phyloP scores from a whole-genome alignment of 2,888 invertebrate genomes.

The Drosophila imparisetae region DNA sequence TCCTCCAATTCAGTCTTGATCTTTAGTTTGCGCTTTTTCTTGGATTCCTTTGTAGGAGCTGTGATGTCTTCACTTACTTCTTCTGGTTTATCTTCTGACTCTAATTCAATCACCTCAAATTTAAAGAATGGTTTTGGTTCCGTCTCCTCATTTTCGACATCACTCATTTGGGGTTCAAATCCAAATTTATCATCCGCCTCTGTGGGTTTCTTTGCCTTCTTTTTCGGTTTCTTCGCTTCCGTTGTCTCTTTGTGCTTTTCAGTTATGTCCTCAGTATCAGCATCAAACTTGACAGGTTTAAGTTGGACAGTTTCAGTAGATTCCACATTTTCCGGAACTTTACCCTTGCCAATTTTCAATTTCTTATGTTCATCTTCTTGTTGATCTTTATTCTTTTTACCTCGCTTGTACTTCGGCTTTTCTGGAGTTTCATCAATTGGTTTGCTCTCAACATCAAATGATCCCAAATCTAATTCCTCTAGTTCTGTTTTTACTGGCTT shows the following conservation, averaged over 20 bases:
- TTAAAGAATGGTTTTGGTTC: conserved; percentile 70
- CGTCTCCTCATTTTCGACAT: conserved; percentile 47
- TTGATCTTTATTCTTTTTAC: conserved; percentile 67
- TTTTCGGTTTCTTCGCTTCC: conserved; percentile 60
- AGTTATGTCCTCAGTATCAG: conserved; percentile 24
- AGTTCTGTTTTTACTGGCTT: conserved; percentile 86
- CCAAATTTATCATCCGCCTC: conserved; percentile 52
- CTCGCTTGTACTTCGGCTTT: conserved; percentile 83
- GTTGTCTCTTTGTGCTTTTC: conserved; percentile 38
- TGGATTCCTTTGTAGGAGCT: conserved; percentile 64
- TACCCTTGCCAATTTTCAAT: conserved; percentile 80
- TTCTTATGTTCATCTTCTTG: conserved; percentile 64
- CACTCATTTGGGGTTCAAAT: conserved; percentile 60
- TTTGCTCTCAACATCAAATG: conserved; percentile 71
- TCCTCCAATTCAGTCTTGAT: conserved; percentile 83
- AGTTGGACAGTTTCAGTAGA: conserved; percentile 80
- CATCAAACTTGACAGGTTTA: conserved; percentile 71
- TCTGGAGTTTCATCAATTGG: conserved; percentile 68
- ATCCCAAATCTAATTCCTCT: conserved; percentile 85
- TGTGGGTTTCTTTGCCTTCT: conserved; percentile 60
- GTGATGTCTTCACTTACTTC: conserved; percentile 65
- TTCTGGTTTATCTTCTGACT: conserved; percentile 59
- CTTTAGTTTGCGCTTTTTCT: conserved; percentile 82
- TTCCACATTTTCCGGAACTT: conserved; percentile 78
- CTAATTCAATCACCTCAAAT: conserved; percentile 73